Base-by-base conservation (phyloP, 2,797 vertebrate species). In the Champsocephalus gunnari region DNA sequence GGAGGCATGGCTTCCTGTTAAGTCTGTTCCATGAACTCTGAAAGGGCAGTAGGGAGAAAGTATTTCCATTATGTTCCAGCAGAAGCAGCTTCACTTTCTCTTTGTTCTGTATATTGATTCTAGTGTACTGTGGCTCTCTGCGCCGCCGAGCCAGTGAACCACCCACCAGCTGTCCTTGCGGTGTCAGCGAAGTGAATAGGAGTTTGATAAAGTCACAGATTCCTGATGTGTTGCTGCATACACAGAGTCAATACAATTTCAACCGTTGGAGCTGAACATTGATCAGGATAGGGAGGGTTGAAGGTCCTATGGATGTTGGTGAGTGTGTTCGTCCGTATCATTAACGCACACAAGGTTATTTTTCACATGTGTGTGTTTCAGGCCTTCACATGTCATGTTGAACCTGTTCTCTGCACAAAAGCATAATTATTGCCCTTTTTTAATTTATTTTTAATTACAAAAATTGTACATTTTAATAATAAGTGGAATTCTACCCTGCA, bases 41-140 rank as follows among this genome's bases (percentile, higher is more conserved):
- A 79, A 62, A 73, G 74, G 79, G 57, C 74, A 62, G 48, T 41
- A 17, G 61, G 34, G 58, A 70, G 50, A 84, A 73, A 81, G 75
- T 87, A 83, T 89, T 87, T 88, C 81, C 81, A 85, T 82, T 74
- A 76, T 86, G 83, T 59, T 80, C 72, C 76, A 81, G 79, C 68
- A 34, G 78, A 79, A 83, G 83, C 77, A 73, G 80, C 79, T 87
- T 80, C 79, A 87, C 82, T 81, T 87, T 79, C 73, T 82, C 82
- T 89, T 88, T 90, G 84, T 87, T 83, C 84, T 55, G 68, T 67
- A 72, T 87, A 91, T 92, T 82, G 90, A 93, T 93, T 90, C 84
- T 9, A 56, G 61, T 76, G 85, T 83, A 71, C 69, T 85, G 64
- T 49, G 49, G 62, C 79, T 80, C 77, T 70, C 65, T 63, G 74